These are phyloP conservation scores for Athetis lepigone DNA, from an alignment of 2,888 invertebrate species.

Conservation along the genomic window DNA sequence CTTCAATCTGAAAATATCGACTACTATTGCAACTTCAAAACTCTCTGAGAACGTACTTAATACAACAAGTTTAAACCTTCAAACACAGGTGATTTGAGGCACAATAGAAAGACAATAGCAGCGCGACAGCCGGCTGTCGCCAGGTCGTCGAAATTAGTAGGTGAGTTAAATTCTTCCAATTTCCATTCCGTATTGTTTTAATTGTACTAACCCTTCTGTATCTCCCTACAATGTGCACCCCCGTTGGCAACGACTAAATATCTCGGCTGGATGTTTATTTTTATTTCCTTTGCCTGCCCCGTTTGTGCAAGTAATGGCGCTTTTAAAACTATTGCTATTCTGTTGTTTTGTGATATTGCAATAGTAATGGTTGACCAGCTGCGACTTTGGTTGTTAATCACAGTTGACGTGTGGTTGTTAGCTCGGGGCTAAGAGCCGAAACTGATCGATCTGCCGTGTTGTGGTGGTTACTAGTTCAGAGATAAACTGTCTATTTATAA, in stretches of 20 bases:
- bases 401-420: background rate
- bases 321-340: constrained; percentile 60
- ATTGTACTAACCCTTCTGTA: constrained; percentile 32
- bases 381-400: constrained; percentile 34
- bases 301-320: constrained; percentile 61
- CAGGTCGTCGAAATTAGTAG: no score
- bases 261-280: constrained; percentile 56
- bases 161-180: background rate
- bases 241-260: constrained; percentile 55
- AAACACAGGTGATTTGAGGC: no score
- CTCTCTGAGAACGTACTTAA: no score
- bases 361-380: constrained; percentile 45
- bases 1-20: no score
- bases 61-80: no score
- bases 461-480: background rate
- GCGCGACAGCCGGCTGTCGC: no score
- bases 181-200: background rate
- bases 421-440: background rate
- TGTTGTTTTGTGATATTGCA: constrained; percentile 50
- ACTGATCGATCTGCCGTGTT: constrained; percentile 9
- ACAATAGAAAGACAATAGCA: no score
- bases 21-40: no score
- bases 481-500: background rate
- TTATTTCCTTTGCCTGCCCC: constrained; percentile 57
- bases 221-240: background rate